Base-by-base conservation (phyloP, 2,797 vertebrate species). In the Arrhamphus sclerolepis region DNA sequence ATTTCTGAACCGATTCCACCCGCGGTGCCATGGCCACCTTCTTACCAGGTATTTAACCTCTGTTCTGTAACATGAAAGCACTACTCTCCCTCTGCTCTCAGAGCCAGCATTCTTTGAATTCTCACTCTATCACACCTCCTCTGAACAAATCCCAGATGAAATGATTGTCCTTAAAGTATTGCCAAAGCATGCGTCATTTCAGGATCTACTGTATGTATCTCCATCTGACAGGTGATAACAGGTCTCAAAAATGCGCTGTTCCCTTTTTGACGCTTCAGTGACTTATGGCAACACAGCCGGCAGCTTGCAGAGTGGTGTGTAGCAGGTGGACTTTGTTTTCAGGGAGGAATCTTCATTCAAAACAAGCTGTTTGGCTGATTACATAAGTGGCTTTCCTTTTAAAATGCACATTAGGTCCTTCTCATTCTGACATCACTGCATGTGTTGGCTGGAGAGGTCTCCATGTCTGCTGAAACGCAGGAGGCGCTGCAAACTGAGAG, bases 361-460 rank as follows among this genome's bases (percentile, higher is more conserved):
- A 69, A 62, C 56, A 70, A 55, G 60, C 52, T 31, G 50, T 41
- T 62, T 72, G 63, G 71, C 19, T 65, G 54, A 80, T 62, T 78
- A 72, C 71, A 64, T 54, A 72, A 69, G 56, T 39, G 62, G 53
- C 62, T 66, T 53, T 64, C 72, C 66, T 43, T 63, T 59, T 66
- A 64, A 63, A 54, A 80, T 77, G 75, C 71, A 80, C 56, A 77
- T 67, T 63, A 70, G 74, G 6, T 26, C n/a, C 53, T 75, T 84
- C 46, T 78, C 54, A 83, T 69, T 81, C 75, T 81, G 73, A 88
- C 81, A 77, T 86, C 81, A 87, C 58, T 52, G 72, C 78, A 57
- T 72, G 77, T 59, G 63, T 48, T 57, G 68, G 63, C 67, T n/a
- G n/a, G n/a, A n/a, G n/a, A n/a, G n/a, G n/a, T n/a, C n/a, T 67